Percentiles rank a stretch among this genome's conserved stretches.
These are phyloP conservation scores for Oncopodura yosiiana DNA, from an alignment of 1,140 invertebrate species.

Conservation along the genomic window DNA sequence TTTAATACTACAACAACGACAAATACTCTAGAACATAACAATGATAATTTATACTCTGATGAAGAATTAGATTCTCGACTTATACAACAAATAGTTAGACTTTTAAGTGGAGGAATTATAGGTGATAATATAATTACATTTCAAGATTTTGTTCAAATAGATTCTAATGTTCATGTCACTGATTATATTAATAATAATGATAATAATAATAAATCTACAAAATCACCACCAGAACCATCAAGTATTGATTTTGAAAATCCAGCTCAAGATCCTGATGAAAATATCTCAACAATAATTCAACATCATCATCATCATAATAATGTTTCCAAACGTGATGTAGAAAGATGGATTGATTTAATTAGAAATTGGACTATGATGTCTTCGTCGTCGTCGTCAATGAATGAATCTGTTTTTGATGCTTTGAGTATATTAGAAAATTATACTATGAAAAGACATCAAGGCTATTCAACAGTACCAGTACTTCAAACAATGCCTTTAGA, in stretches of 20 bases:
- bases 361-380: slow-evolving; percentile 10
- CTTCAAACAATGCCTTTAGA: neutral
- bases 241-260: neutral
- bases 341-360: slow-evolving; percentile 4
- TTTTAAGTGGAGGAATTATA: neutral
- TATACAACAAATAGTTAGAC: slow-evolving; percentile 1
- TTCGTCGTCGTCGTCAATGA: neutral
- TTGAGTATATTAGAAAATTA: slow-evolving; percentile 16
- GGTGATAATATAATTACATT: neutral
- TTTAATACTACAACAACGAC: neutral
- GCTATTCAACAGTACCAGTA: neutral
- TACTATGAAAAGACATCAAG: neutral
- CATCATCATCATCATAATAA: too few species aligned
- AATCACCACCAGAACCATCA: neutral
- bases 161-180: slow-evolving; percentile 2
- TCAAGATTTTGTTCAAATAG: neutral
- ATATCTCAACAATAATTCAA: too few species aligned
- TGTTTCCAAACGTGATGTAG: neutral
- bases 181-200: slow-evolving; percentile 1
- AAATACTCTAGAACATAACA: neutral
- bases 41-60: too few species aligned
- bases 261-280: too few species aligned
- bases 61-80: neutral
- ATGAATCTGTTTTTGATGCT: slow-evolving; percentile 4
- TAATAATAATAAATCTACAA: neutral